phyloP scores from a whole-genome alignment of 2,113 vertebrate genomes.

The Chaenocephalus aceratus region DNA sequence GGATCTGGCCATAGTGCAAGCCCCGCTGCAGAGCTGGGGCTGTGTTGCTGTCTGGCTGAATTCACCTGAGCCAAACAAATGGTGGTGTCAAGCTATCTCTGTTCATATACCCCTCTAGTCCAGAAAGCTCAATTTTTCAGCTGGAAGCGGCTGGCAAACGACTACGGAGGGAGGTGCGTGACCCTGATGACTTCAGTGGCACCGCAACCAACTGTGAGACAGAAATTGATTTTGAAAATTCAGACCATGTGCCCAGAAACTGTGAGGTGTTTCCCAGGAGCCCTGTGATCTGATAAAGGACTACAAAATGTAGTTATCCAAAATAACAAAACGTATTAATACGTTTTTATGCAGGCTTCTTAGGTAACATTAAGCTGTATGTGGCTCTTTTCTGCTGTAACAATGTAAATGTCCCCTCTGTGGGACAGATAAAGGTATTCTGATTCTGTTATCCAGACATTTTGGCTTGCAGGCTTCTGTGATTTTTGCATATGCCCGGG shows the following conservation, averaged over 20 bases:
- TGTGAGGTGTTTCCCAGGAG: conserved; percentile 50
- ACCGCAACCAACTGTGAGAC: conserved; percentile 66
- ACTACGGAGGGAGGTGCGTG: conserved; percentile 70
- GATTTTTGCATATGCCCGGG: neutral
- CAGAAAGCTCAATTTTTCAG: conserved; percentile 81
- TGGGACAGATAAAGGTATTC: too few relatives aligned
- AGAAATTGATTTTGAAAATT: conserved; percentile 79
- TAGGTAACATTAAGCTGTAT: too few relatives aligned
- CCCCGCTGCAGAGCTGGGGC: conserved; percentile 64
- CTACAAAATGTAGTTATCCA: conserved; percentile 33
- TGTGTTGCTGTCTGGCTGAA: conserved; percentile 75
- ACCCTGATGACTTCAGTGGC: conserved; percentile 79
- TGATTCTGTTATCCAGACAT: neutral
- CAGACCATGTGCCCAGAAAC: conserved; percentile 46
- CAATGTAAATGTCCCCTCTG: too few relatives aligned
- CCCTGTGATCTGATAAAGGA: conserved; percentile 50
- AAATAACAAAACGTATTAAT: conserved; percentile 20
- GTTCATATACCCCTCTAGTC: conserved; percentile 76
- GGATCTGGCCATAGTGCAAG: conserved; percentile 72
- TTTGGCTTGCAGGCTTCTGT: neutral
- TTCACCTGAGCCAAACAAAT: conserved; percentile 84
- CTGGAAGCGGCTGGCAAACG: conserved; percentile 68
- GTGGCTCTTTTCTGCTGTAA: too few relatives aligned
- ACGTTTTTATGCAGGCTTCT: too few relatives aligned
- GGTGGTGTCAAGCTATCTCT: conserved; percentile 81